Base-by-base conservation (phyloP, 2,113 vertebrate species). In the Lucifuga dentata region DNA sequence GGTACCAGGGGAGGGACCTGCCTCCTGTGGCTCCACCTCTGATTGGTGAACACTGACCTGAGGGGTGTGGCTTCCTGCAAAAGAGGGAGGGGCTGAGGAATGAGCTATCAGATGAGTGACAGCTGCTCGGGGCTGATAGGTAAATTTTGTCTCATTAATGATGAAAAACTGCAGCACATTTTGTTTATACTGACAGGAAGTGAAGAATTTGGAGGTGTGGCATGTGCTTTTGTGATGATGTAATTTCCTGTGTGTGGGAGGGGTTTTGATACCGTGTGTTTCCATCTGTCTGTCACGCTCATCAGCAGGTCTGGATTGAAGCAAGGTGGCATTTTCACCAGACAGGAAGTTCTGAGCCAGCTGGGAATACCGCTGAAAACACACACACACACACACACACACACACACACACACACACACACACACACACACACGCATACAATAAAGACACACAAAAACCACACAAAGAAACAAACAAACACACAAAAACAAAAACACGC, bases 271-370 rank as follows among this genome's bases (percentile, higher is more conserved):
- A 76, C 67, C 39, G 0, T 39, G 6, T 51, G 38, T 24, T 16
- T 52, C 10, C 0, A 10, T 46, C 5, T 16, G 44, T 20, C 3
- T 0, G 1, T 57, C 43, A 0, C 2, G 29, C 73, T 66, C 3
- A 76, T 66, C 45, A 67, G 70, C 48, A 9, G 23, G 83, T 46
- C 90, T 93, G 11, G 92, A 94, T 50, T 91, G 92, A 0, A 90
- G 85, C 12, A 94, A 88, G 0, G 95, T 94, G 0, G 95, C 93
- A 68, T 93, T 93, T 48, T 95, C 91, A 0, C 94, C 93, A 53
- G 79, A 93, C 84, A 95, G 89, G 86, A 98, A 98, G 75, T 94
- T 90, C n/a, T 96, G 92, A 4, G 90, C 92, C 11, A 95, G 91
- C 75, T 94, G 93, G 50, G 91, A 79, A 82, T 97, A 97, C 67